Conservation (phyloP, 2,113 vertebrate species). For the Centrocercus urophasianus region DNA sequence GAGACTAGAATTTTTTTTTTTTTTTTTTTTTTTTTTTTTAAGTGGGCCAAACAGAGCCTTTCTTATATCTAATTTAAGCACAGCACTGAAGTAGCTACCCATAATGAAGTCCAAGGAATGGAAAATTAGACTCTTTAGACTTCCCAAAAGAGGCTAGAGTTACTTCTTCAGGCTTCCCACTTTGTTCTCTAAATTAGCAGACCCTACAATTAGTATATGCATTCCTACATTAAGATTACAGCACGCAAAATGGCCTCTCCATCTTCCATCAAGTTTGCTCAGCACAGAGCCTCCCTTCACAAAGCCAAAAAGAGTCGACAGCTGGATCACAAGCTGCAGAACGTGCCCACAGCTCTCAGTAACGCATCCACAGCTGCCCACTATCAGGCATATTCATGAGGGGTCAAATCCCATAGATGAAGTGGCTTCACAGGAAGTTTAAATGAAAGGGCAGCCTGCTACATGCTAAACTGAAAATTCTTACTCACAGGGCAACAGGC, state of each 20-base stretch:
- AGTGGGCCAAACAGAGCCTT: neutral
- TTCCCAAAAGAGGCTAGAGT: neutral
- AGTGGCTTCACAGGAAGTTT: neutral
- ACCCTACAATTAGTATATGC: neutral
- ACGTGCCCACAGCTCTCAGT: neutral
- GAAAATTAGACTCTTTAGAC: neutral
- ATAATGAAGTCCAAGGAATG: neutral
- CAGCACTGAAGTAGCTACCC: neutral
- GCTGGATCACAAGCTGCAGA: neutral
- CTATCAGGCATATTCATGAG: neutral
- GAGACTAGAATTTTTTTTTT: neutral
- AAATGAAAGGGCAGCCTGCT: neutral
- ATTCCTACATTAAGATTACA: neutral
- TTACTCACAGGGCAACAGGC: neutral
- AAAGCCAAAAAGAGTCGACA: neutral
- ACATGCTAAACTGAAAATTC: neutral
- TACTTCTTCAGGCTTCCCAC: neutral
- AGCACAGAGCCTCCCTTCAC: neutral
- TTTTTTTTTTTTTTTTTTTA: neutral
- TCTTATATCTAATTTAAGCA: neutral
- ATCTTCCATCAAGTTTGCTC: neutral
- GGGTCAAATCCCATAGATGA: neutral
- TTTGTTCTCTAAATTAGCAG: neutral
- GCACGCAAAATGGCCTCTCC: fast-evolving
- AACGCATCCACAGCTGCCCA: neutral